Base-by-base conservation (phyloP, 2,888 invertebrate species). In the Drosophila birchii region DNA sequence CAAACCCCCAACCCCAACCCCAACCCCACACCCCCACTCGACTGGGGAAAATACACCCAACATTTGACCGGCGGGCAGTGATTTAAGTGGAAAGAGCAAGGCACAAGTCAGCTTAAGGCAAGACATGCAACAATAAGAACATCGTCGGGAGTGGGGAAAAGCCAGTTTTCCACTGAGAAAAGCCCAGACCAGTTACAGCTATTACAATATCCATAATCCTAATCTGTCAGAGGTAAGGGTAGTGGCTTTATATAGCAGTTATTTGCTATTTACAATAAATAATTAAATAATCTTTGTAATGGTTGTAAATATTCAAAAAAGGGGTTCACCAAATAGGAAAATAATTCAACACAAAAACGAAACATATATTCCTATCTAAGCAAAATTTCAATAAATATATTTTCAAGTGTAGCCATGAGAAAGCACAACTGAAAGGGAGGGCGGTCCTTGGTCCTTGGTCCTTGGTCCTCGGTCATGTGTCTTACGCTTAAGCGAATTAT, bases 401-500 rank as follows among this genome's bases (percentile, higher is more conserved):
- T 64, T 63, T 12, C 2, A 1, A 12, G 64, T 66, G 64, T 70
- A 75, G 66, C 76, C 75, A 69, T 71, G 73, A 73, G 77, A 70
- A 58, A 16, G 54, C 44, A 43, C 38, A 47, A 26, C 34, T 43
- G 29, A 47, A 63, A 39, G 55, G 49, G 14, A 68, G 49, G 36
- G n/a, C n/a, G 45, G 36, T 9, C 51, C 45, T 26, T 2, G 34
- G 29, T 55, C 29, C 63, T 66, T n/a, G 45, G 36, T 9, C 51
- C 45, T 26, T 2, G 34, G 29, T 55, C 29, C 63, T 66, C 61
- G 80, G 67, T 74, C 49, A 68, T 74, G 73, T 76, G 79, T 87
- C 84, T 81, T 86, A 78, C 84, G 85, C 88, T 81, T 79, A 79
- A 82, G 82, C 83, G 81, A 90, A 89, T 87, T 90, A 89, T 90